Percentiles rank a stretch among this genome's conserved stretches.
These are phyloP conservation scores for Apis florea DNA, from an alignment of 1,140 invertebrate species.

Conservation along the genomic window DNA sequence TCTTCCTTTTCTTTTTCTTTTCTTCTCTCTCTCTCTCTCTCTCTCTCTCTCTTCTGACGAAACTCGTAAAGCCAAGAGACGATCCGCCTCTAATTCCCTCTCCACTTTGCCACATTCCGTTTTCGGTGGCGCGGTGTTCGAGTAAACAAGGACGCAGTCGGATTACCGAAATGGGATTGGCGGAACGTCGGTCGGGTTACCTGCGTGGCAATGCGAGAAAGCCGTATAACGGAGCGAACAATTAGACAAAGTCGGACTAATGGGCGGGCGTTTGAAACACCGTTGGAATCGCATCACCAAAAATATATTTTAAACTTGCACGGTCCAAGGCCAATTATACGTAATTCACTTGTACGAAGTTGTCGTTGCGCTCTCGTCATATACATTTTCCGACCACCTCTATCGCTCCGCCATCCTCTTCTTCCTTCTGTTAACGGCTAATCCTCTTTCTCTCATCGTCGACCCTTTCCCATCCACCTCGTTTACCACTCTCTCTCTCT, in stretches of 20 bases:
- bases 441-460: constrained; percentile 3
- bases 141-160: constrained; percentile 54
- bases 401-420: background rate
- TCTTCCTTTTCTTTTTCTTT: constrained; percentile 4
- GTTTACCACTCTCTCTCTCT: constrained; percentile 23
- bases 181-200: constrained; percentile 55
- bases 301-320: constrained; percentile 74
- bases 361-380: constrained; percentile 42
- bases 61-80: constrained; percentile 8
- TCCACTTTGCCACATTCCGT: constrained; percentile 21
- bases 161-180: constrained; percentile 73
- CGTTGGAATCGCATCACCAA: constrained; percentile 64
- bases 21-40: constrained; percentile 10
- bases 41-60: constrained; percentile 13
- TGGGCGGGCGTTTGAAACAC: constrained; percentile 61
- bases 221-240: constrained; percentile 54
- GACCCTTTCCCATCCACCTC: constrained; percentile 15
- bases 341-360: constrained; percentile 69
- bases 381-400: background rate
- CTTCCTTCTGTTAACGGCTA: constrained; percentile 11
- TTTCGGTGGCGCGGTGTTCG: constrained; percentile 14
- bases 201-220: constrained; percentile 17
- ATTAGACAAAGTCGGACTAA: constrained; percentile 69
- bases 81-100: constrained; percentile 29
- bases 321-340: constrained; percentile 70